Base-by-base conservation (phyloP, 2,113 vertebrate genomes). In the Turnix velox region DNA sequence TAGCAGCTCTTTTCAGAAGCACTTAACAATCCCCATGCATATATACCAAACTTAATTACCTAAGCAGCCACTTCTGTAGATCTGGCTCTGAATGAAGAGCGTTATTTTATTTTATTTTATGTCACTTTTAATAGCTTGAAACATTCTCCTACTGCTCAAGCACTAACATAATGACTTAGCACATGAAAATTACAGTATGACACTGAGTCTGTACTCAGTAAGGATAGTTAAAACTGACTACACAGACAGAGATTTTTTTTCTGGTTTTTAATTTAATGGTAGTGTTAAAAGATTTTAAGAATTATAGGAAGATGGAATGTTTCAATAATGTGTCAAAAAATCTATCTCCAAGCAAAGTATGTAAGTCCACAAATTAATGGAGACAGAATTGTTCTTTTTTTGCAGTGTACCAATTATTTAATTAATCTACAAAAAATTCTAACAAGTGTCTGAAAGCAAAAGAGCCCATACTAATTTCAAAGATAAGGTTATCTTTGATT, bases 101-200 rank as follows among this genome's bases (percentile, higher is more conserved):
- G 75, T 74, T 88, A 89, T 91, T 94, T 83, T 69, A 58, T 66
- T 89, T 84, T 67, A 85, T 77, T 94, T 90, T 86, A 91, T 39
- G 54, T 49, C 76, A 61, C 57, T 86, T 81, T 81, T 88, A 93
- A 84, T 55, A 81, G 68, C 65, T 78, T 78, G 80, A 94, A 91
- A 82, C 37, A 72, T 82, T 82, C 61, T 65, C 24, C 76, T 76
- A n/a, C 74, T 93, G 73, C 49, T 88, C 76, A 93, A 80, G 75
- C 61, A 49, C 6, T 49, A 90, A 90, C 45, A 77, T 45, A 86
- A 79, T 81, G n/a, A 88, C 55, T 30, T 73, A 87, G 52, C 7
- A 5, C 45, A 66, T 57, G 54, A 78, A 79, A 90, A 90, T 69
- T 65, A 65, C 66, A 58, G 45, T 42, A 84, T 43, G 52, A 78